Evolutionary conservation across 2,113 vertebrate species (phyloP).

Genomic region (Genyomyrus donnyi): DNA sequence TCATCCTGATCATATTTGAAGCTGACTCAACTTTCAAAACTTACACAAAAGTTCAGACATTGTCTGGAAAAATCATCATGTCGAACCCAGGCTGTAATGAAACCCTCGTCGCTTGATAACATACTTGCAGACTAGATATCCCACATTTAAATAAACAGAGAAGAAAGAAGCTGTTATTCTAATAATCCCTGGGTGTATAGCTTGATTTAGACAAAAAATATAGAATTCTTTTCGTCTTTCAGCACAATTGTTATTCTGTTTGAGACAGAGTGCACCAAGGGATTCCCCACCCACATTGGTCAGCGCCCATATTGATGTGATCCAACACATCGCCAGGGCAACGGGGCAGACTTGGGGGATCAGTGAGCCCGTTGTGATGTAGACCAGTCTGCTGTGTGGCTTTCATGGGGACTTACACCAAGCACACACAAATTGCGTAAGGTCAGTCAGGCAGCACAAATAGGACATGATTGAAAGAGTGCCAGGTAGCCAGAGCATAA

Average conservation of each 20-base stretch:
- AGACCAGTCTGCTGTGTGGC: conserved; percentile 37
- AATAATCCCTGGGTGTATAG: conserved; percentile 41
- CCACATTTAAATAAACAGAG: neutral
- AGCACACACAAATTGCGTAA: conserved; percentile 46
- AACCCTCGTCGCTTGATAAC: neutral
- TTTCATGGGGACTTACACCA: conserved; percentile 50
- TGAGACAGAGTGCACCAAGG: conserved; percentile 23
- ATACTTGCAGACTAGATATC: conserved; percentile 8
- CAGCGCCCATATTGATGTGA: conserved; percentile 43
- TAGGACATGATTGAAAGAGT: conserved; percentile 46
- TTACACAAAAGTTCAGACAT: neutral
- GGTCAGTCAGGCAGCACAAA: conserved; percentile 58
- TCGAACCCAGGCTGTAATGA: neutral
- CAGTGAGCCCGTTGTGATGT: conserved; percentile 26
- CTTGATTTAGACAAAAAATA: conserved; percentile 44
- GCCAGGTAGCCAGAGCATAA: conserved; percentile 46
- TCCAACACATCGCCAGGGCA: conserved; percentile 8
- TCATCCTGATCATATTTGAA: neutral
- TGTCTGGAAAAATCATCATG: neutral
- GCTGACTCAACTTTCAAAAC: neutral
- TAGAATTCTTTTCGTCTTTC: conserved; percentile 34
- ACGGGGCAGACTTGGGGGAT: conserved; percentile 23
- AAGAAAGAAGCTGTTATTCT: conserved; percentile 33
- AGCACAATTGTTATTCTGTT: conserved; percentile 32
- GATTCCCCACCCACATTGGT: conserved; percentile 32